Evolutionary conservation across 2,797 vertebrate genomes (phyloP).

Genomic region (Pogonophryne albipinna): DNA sequence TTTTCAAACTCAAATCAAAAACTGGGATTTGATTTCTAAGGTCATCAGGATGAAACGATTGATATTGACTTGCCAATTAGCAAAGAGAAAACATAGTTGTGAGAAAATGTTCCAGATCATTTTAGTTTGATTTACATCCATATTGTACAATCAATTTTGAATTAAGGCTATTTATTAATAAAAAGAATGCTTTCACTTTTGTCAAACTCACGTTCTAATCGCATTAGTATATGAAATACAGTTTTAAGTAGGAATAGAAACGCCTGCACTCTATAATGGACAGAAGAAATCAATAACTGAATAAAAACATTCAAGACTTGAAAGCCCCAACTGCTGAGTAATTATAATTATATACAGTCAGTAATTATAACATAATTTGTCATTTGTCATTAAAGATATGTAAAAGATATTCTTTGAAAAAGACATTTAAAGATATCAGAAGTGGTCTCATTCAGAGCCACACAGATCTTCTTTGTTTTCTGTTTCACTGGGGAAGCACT

Average conservation of each 20-base stretch:
- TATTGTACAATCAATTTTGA: background rate
- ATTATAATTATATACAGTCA: background rate
- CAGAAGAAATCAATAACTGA: background rate
- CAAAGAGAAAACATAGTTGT: background rate
- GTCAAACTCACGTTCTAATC: background rate
- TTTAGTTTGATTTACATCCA: background rate
- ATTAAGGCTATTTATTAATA: background rate
- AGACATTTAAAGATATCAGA: background rate
- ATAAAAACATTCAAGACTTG: background rate
- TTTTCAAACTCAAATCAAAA: conserved; percentile 1
- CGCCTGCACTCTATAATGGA: background rate
- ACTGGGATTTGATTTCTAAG: background rate
- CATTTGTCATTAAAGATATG: background rate
- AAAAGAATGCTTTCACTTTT: background rate
- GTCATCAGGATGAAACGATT: background rate
- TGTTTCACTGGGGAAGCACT: background rate
- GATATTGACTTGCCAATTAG: background rate
- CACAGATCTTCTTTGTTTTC: background rate
- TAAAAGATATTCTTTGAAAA: background rate
- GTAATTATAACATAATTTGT: background rate
- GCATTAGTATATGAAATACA: no score
- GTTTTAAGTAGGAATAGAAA: no score
- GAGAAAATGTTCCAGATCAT: background rate
- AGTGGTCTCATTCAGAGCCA: background rate
- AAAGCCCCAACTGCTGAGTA: background rate